A percentile compares a stretch with the other conserved stretches of the same genome.
Evolutionary conservation across 1,140 invertebrate species (phyloP).

Genomic region (Centruroides vittatus): DNA sequence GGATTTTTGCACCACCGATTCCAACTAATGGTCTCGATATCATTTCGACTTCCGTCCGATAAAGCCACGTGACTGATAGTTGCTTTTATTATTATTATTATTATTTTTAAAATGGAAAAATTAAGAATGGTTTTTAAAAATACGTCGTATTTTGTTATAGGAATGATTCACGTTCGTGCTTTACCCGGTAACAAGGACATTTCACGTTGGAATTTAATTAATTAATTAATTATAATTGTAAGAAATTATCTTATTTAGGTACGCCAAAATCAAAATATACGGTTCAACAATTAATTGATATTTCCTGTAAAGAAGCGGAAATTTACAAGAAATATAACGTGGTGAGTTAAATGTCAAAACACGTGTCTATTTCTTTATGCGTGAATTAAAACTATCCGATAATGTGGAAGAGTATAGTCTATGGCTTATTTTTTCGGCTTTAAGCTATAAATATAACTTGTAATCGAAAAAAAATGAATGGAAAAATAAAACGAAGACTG

Average conservation of each 20-base stretch:
- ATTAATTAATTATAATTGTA: background rate
- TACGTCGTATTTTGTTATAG: slow-evolving; percentile 37
- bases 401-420: too few species aligned
- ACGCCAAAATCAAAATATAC: slow-evolving; percentile 36
- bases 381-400: too few species aligned
- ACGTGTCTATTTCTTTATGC: background rate
- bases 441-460: background rate
- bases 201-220: slow-evolving; percentile 3
- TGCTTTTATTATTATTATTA: too few species aligned
- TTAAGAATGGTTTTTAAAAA: slow-evolving; percentile 4
- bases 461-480: background rate
- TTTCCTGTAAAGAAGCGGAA: slow-evolving; percentile 41
- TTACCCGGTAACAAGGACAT: slow-evolving; percentile 43
- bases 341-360: slow-evolving; percentile 29
- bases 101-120: too few species aligned
- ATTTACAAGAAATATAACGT: slow-evolving; percentile 40
- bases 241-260: slow-evolving; percentile 31
- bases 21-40: too few species aligned
- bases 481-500: background rate
- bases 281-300: slow-evolving; percentile 37
- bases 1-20: too few species aligned
- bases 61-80: too few species aligned
- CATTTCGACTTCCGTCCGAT: too few species aligned
- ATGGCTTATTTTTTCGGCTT: background rate
- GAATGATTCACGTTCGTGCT: slow-evolving; percentile 57